Evolutionary conservation across 2,113 vertebrate species (phyloP), one percentile per base, ranked within the genome.

Genomic region (Dolichallabes microphthalmus): DNA sequence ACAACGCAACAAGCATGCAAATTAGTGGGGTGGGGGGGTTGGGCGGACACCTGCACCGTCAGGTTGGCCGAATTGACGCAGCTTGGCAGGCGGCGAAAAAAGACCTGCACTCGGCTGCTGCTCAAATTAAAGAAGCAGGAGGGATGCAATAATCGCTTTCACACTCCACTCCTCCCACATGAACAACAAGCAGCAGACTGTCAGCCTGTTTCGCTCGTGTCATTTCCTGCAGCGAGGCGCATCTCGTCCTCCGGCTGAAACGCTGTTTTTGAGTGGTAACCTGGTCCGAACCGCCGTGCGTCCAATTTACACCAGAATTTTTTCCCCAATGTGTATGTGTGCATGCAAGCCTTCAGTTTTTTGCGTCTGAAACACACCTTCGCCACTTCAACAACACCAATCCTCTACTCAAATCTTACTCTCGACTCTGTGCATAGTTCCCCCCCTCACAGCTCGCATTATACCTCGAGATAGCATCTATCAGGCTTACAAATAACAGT

Each of bases 81-180:
- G 17, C 66, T 83, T 79, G 45, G 82, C 64, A 69, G 58, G 32
- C 66, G 15, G 8, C 75, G 32, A 45, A 52, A 58, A 52, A 45
- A 52, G 50, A 55, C 76, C 45, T 75, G 50, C 63, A 66, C 58
- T 66, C 75, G 79, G 86, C 88, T 89, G 85, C 92, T 91, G 89
- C 90, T 87, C 84, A 92, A 92, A 93, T 93, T 87, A 92, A 93
- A 92, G 50, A 86, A 90, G 90, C 90, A 88, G 79, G 81, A 92
- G 89, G 91, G 91, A 92, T 91, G 91, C 79, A 92, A 92, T 94
- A 94, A 92, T 88, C 57, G 22, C 71, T 77, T 83, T 87, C 80
- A 83, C 86, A 89, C 85, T 39, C 69, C 80, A 83, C 55, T 68
- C 81, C 82, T 84, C 73, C 75, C 75, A 73, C 2, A 94, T 55